Evolutionary conservation across 2,797 vertebrate species (phyloP).

Genomic region (Danio jaintianensis): DNA sequence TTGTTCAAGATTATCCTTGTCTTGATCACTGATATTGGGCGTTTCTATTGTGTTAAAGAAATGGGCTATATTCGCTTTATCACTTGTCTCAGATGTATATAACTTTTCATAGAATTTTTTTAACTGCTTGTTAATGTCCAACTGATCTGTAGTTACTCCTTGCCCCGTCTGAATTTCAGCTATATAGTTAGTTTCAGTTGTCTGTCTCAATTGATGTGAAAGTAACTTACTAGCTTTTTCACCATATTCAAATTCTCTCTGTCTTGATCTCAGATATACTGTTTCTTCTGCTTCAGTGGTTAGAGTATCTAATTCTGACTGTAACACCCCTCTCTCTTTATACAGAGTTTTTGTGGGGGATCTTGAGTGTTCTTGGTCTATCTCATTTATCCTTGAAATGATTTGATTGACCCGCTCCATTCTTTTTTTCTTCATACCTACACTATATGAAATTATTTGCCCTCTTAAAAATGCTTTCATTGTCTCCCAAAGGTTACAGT

Average conservation of each 20-base stretch:
- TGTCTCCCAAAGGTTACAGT: constrained; percentile 32
- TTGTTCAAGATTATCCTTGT: neutral
- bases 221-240: constrained; percentile 29
- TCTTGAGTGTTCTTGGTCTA: neutral
- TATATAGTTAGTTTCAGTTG: constrained; percentile 1
- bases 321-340: constrained; percentile 21
- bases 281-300: neutral
- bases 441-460: constrained; percentile 37
- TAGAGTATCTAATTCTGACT: constrained; percentile 34
- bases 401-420: neutral
- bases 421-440: neutral
- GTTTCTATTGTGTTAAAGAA: neutral
- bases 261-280: constrained; percentile 2
- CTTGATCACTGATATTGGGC: neutral
- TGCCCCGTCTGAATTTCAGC: neutral
- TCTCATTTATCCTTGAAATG: neutral
- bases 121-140: constrained; percentile 20
- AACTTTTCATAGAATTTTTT: constrained; percentile 7
- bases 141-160: constrained; percentile 10
- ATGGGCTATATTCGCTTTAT: neutral
- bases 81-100: neutral
- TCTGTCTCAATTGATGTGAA: constrained; percentile 23
- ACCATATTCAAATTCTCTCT: constrained; percentile 30
- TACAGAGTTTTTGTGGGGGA: neutral
- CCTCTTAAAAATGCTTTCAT: constrained; percentile 26